A percentile compares a stretch with the other conserved stretches of the same genome.
phyloP scores from a whole-genome alignment of 2,888 invertebrate genomes.

The Epirrhoe tristata region DNA sequence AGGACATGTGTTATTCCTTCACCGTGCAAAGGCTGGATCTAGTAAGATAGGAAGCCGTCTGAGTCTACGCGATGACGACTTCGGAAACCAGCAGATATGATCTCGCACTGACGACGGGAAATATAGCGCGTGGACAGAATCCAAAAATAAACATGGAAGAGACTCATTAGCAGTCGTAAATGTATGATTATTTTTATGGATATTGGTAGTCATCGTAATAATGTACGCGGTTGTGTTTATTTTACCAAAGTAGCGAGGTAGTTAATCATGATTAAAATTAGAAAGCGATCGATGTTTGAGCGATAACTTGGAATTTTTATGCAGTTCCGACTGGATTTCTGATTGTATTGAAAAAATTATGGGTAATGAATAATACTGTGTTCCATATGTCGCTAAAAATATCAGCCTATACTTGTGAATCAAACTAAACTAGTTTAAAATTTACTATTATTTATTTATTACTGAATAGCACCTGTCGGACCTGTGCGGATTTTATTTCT shows the following conservation, averaged over 20 bases:
- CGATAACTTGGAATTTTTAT: slow-evolving; percentile 27
- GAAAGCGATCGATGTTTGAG: slow-evolving; percentile 28
- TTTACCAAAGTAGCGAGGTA: slow-evolving; percentile 18
- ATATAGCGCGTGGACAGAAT: slow-evolving; percentile 35
- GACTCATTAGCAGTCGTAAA: slow-evolving; percentile 28
- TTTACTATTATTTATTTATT: too few relatives aligned
- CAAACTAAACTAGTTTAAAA: too few relatives aligned
- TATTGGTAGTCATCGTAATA: slow-evolving; percentile 15
- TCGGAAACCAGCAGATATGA: slow-evolving; percentile 40
- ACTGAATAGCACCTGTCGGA: too few relatives aligned
- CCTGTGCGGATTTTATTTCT: too few relatives aligned
- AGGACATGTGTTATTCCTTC: too few relatives aligned
- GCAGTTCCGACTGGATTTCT: slow-evolving; percentile 1
- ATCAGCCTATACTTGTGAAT: not conserved
- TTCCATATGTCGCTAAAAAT: not conserved
- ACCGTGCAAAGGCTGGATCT: not conserved
- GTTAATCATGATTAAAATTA: slow-evolving; percentile 31
- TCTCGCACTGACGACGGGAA: slow-evolving; percentile 39
- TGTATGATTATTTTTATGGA: slow-evolving; percentile 24
- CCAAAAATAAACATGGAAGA: slow-evolving; percentile 21
- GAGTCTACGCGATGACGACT: slow-evolving; percentile 35
- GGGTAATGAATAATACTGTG: not conserved
- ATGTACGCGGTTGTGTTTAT: slow-evolving; percentile 28
- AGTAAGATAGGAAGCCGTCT: slow-evolving; percentile 20
- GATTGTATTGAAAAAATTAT: slow-evolving; percentile 1